Evolutionary conservation across 1,140 invertebrate species (phyloP), one percentile per base, ranked within the genome.

Genomic region (Dolichoris vasculosae): DNA sequence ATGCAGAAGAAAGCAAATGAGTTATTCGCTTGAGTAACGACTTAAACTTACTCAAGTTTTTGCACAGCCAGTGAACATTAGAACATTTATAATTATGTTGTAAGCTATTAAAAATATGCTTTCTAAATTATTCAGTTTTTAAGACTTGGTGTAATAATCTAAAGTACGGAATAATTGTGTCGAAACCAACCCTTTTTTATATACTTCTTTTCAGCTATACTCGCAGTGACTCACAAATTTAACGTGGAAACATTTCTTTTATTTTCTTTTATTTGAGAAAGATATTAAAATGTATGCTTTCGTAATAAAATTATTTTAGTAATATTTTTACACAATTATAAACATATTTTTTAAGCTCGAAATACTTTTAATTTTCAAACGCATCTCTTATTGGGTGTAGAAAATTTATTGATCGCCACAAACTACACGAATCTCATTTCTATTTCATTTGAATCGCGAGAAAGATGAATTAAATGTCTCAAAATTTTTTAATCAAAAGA

Each of bases 41-140:
- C 67, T 23, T 43, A 23, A 73, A 43, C 38, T 43, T 40, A 43
- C 26, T n/a, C 35, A 35, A 40, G 69, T 1, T 13, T 43, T 43
- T 73, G 26, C 38, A 73, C 69, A 9, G 4, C 38, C 4, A 73
- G 38, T 43, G 69, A 73, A 73, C n/a, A n/a, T n/a, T 73, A 73
- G 43, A 73, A 43, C 38, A 73, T 40, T 73, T 26, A 73, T 23
- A n/a, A 73, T 73, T 43, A 43, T n/a, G 23, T 73, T 43, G 35
- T 32, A 40, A 11, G 38, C 69, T 43, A 73, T 43, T 43, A 73
- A 43, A 73, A 43, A 40, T 43, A 43, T 69, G 67, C 15, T 59
- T 26, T 26, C 17, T 69, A 69, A 73, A 43, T 73, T n/a, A 73
- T 43, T 73, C 69, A 73, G 43, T 73, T 73, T 73, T 73, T 43